Conservation (phyloP, 30 jellyfish, hydroid and myxozoan species). For the Hydractinia symbiolongicarpus region DNA sequence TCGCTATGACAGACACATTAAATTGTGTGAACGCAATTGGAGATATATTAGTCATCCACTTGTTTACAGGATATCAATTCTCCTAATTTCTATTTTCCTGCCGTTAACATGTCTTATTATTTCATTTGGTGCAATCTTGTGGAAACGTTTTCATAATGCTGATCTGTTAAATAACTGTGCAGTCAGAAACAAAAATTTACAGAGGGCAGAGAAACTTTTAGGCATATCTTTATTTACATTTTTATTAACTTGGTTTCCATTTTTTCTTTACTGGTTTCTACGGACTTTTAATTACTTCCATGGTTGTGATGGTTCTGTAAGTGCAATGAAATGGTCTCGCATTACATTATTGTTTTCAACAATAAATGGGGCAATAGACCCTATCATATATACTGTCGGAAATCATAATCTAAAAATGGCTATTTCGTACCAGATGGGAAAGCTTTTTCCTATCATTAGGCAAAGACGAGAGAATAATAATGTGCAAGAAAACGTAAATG, state of each 20-base stretch:
- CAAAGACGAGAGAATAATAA: too few relatives aligned
- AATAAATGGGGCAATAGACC: conserved; percentile 57
- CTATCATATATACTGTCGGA: conserved; percentile 63
- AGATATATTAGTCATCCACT: conserved; percentile 33
- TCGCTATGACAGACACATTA: conserved; percentile 28
- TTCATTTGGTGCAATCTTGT: conserved; percentile 52
- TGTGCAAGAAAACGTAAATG: too few relatives aligned
- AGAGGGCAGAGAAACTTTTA: conserved; percentile 64
- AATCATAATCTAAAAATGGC: conserved; percentile 24
- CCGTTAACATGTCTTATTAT: conserved; percentile 59
- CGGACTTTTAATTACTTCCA: conserved; percentile 18
- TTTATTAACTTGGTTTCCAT: conserved; percentile 80
- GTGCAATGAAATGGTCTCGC: conserved; percentile 53
- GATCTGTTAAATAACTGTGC: conserved; percentile 22
- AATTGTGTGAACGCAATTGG: conserved; percentile 63
- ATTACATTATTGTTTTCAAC: conserved; percentile 62
- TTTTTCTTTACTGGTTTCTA: conserved; percentile 47
- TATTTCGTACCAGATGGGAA: not conserved
- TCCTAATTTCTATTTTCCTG: conserved; percentile 45
- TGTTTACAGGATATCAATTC: conserved; percentile 38
- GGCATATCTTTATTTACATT: conserved; percentile 52
- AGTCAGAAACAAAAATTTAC: conserved; percentile 36
- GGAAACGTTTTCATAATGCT: conserved; percentile 41
- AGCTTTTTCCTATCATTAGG: too few relatives aligned
- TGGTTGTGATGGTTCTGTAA: conserved; percentile 37